phyloP scores from a whole-genome alignment of 2,113 vertebrate species.

The Boleophthalmus pectinirostris region DNA sequence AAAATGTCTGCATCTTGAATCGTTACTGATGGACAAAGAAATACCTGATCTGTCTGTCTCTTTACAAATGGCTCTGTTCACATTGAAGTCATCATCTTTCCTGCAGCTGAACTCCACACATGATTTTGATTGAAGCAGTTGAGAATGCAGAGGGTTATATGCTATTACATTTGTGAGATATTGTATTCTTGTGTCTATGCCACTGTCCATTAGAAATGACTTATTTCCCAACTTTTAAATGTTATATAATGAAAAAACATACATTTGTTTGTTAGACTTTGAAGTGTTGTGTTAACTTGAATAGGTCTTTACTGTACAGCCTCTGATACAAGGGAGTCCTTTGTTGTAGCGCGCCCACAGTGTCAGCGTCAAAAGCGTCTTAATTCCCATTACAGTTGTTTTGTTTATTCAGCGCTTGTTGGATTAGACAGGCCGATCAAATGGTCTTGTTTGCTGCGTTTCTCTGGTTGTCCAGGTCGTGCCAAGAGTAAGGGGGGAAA shows the following conservation, averaged over 20 bases:
- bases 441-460: conserved; percentile 28
- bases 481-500: conserved; percentile 30
- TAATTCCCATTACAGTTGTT: conserved; percentile 33
- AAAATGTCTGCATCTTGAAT: no score
- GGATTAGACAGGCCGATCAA: conserved; percentile 31
- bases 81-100: no score
- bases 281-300: background rate
- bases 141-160: no score
- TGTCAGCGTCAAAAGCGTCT: conserved; percentile 29
- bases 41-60: no score
- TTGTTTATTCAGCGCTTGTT: conserved; percentile 46
- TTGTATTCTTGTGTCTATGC: no score
- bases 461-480: conserved; percentile 12
- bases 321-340: background rate
- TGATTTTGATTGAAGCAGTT: no score
- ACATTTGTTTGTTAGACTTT: background rate
- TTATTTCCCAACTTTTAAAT: background rate
- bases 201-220: no score
- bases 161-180: no score
- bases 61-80: no score
- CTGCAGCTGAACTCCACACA: no score
- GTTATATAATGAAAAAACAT: background rate
- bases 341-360: conserved; percentile 8
- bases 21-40: no score
- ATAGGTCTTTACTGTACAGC: background rate